phyloP scores from a whole-genome alignment of 2,797 vertebrate genomes.

The Aulostomus chinensis region DNA sequence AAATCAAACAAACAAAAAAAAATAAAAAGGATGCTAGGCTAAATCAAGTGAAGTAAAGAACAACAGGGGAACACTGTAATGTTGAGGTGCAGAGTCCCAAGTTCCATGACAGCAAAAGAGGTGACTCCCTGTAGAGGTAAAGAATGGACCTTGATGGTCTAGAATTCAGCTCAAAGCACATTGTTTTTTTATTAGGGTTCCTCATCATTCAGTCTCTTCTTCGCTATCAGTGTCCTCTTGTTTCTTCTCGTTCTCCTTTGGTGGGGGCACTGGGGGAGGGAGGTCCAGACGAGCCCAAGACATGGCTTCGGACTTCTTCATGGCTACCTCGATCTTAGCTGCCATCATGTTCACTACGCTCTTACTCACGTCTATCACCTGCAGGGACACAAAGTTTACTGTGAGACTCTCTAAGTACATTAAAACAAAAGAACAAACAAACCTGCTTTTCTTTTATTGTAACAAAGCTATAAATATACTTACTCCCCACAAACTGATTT shows the following conservation, averaged over 20 bases:
- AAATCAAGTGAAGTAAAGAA: conserved; percentile 3
- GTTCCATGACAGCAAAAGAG: conserved; percentile 23
- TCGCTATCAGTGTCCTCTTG: conserved; percentile 60
- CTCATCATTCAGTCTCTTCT: conserved; percentile 59
- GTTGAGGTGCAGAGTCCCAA: conserved; percentile 17
- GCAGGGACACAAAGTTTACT: neutral
- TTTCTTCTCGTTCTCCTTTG: conserved; percentile 58
- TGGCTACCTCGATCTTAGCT: conserved; percentile 91
- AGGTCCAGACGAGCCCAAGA: conserved; percentile 94
- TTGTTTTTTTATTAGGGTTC: neutral
- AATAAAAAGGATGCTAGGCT: neutral
- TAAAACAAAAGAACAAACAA: no score
- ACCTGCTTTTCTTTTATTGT: no score
- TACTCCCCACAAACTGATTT: conserved; percentile 95
- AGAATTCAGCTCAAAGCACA: conserved; percentile 33
- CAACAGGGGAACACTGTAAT: conserved; percentile 7
- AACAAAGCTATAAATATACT: conserved; percentile 66
- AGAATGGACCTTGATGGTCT: conserved; percentile 12
- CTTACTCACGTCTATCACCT: conserved; percentile 93
- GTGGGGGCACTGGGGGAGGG: conserved; percentile 72
- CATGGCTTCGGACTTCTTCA: conserved; percentile 94
- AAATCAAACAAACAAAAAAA: no score
- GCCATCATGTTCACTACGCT: conserved; percentile 93
- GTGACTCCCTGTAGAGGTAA: conserved; percentile 40
- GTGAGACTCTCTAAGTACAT: no score